Base-by-base conservation (phyloP, 2,113 vertebrate species). In the Sapajus apella region DNA sequence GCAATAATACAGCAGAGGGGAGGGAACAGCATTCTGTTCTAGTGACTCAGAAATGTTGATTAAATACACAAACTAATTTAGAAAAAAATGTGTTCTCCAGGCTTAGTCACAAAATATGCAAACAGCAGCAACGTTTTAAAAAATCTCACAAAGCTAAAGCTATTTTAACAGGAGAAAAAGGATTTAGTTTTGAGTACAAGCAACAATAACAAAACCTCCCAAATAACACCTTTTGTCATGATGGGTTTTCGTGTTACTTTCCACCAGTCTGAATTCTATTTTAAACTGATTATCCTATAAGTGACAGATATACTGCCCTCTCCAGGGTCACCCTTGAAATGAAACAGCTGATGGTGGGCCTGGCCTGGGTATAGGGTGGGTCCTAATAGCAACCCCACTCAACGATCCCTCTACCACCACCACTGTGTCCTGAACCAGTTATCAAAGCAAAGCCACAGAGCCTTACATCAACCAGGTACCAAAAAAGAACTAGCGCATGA, bases 1-100 rank as follows among this genome's bases (percentile, higher is more conserved):
- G 7, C 27, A 30, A 45, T 16, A 77, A 47, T 45, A 30, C 16
- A 16, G 10, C 18, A 40, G 27, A 4, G 3, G 40, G 25, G 21
- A 43, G 14, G n/a, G 43, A 56, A 17, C 21, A 30, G 45, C 18
- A 72, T 40, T 43, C 55, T 61, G 35, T 13, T 23, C 23, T 30
- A 73, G 58, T 37, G 55, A 80, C 56, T 47, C 64, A 70, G 56
- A 88, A 90, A 72, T 91, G 55, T 45, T 43, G 77, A 79, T 73
- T 66, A 56, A 56, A 91, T 52, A 21, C 17, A 9, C 50, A 72
- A 50, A 79, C 56, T 89, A 93, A 95, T 87, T 90, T 79, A n/a
- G 52, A 83, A 37, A 79, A 64, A 68, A 93, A 56, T 20, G 32
- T 73, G 52, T 68, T 35, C 9, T 40, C 32, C 3, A 21, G 43